These are phyloP conservation scores for Watsonalla cultraria DNA, from an alignment of 2,888 invertebrate species.

Conservation along the genomic window DNA sequence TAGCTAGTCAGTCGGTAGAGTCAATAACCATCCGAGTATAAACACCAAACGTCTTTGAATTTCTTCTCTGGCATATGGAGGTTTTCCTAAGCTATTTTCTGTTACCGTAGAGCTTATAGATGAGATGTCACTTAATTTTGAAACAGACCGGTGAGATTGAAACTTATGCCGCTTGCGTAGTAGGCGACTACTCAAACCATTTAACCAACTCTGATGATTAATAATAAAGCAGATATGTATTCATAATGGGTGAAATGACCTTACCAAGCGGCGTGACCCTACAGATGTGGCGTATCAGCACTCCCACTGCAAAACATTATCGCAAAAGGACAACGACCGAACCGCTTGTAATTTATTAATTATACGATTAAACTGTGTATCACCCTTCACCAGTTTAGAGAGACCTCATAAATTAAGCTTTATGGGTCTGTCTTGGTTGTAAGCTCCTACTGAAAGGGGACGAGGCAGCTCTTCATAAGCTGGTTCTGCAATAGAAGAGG, in stretches of 20 bases:
- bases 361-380: conserved; percentile 56
- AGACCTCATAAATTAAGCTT: conserved; percentile 36
- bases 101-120: no score
- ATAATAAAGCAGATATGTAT: no score
- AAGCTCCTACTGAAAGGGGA: conserved; percentile 19
- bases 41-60: no score
- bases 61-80: no score
- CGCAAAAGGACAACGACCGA: conserved; percentile 67
- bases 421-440: conserved; percentile 17
- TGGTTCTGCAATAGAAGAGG: conserved; percentile 42
- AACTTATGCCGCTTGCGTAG: no score
- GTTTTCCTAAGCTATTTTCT: no score
- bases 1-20: no score
- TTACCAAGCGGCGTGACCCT: conserved; percentile 56
- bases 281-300: conserved; percentile 68
- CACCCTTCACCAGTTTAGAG: conserved; percentile 46
- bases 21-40: no score
- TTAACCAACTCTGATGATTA: no score
- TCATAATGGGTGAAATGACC: conserved; percentile 56
- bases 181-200: no score
- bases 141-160: no score
- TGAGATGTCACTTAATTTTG: no score
- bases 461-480: conserved; percentile 30
- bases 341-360: conserved; percentile 72
- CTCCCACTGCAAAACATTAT: conserved; percentile 68